These are phyloP conservation scores for Syrphus vitripennis DNA, from an alignment of 2,888 invertebrate genomes.

Conservation along the genomic window DNA sequence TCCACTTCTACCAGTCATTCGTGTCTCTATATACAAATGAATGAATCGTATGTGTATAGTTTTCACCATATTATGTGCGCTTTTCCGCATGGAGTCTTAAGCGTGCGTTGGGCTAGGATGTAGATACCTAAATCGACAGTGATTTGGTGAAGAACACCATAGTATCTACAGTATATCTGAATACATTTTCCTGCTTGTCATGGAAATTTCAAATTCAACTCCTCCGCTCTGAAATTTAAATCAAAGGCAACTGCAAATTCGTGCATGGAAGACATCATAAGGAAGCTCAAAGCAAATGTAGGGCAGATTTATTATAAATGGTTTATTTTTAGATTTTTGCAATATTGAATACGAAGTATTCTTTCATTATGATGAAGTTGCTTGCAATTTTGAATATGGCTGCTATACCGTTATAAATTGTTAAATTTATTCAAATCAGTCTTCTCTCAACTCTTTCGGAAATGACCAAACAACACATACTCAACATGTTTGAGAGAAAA, in stretches of 20 bases:
- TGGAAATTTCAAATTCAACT: constrained; percentile 27
- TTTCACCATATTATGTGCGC: constrained; percentile 24
- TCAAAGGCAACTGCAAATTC: neutral
- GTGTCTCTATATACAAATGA: neutral
- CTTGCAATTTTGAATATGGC: neutral
- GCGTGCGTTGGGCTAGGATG: neutral
- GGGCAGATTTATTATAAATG: constrained; percentile 40
- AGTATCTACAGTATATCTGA: neutral
- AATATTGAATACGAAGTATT: neutral
- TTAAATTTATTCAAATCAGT: neutral
- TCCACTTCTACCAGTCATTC: constrained; percentile 5
- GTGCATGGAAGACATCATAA: neutral
- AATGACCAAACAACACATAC: constrained; percentile 21
- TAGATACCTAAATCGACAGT: constrained; percentile 29
- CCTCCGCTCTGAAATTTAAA: constrained; percentile 5
- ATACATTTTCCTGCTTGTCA: neutral
- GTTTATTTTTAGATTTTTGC: constrained; percentile 42
- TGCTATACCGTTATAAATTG: neutral
- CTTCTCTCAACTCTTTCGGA: neutral
- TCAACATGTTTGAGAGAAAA: constrained; percentile 49
- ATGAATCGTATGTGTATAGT: neutral
- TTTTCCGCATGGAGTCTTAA: constrained; percentile 24
- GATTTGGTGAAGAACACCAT: constrained; percentile 4
- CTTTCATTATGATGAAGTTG: neutral
- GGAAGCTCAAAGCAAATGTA: constrained; percentile 27